Evolutionary conservation across 2,113 vertebrate genomes (phyloP).

Genomic region (Tychaedon coryphoeus): DNA sequence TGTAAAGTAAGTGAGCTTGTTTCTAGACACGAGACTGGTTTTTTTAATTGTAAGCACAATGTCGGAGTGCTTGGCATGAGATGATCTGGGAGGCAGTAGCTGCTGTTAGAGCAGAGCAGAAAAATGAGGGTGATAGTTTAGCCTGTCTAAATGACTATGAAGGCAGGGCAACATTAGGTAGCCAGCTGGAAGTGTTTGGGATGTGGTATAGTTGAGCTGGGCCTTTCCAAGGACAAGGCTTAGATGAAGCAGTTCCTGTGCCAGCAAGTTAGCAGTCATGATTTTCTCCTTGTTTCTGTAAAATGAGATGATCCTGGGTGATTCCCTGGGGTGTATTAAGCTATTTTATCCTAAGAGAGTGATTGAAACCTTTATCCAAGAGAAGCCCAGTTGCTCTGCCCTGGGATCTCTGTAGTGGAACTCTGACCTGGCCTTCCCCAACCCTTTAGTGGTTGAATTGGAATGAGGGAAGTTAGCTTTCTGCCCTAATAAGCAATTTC

Average conservation of each 20-base stretch:
- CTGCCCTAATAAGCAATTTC: neutral
- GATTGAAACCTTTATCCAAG: neutral
- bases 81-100: neutral
- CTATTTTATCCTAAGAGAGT: neutral
- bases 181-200: neutral
- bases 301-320: neutral
- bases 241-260: neutral
- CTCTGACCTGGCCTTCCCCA: neutral
- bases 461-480: neutral
- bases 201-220: neutral
- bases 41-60: neutral
- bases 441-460: neutral
- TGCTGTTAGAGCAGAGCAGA: neutral
- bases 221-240: neutral
- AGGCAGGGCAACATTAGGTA: neutral
- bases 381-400: neutral
- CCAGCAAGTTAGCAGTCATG: neutral
- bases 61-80: neutral
- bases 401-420: too few relatives aligned
- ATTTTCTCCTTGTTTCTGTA: neutral
- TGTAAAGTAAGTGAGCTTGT: neutral
- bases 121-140: neutral
- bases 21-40: neutral
- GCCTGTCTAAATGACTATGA: fast-evolving
- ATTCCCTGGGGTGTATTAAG: neutral